A percentile compares a stretch with the other conserved stretches of the same genome.
Evolutionary conservation across 2,888 invertebrate species (phyloP).

Genomic region (Protophormia terraenovae): DNA sequence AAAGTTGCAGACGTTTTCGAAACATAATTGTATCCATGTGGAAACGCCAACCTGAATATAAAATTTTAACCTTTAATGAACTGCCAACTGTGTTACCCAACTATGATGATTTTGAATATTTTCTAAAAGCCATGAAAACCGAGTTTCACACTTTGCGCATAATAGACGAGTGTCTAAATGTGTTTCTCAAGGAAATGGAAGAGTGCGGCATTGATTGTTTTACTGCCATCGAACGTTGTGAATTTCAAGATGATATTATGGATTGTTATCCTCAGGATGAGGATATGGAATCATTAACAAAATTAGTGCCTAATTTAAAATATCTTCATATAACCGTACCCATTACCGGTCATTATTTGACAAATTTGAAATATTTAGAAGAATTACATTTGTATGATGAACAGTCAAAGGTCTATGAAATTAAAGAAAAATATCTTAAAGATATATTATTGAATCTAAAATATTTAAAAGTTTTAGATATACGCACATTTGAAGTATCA

Average conservation of each 20-base stretch:
- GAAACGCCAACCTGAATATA: constrained; percentile 72
- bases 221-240: constrained; percentile 72
- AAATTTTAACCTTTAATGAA: constrained; percentile 72
- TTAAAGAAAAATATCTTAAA: constrained; percentile 73
- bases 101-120: constrained; percentile 72
- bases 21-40: constrained; percentile 71
- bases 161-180: constrained; percentile 72
- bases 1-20: constrained; percentile 73
- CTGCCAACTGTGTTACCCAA: constrained; percentile 73
- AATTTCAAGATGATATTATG: constrained; percentile 68
- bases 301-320: constrained; percentile 74
- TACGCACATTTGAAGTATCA: constrained; percentile 74
- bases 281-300: constrained; percentile 69
- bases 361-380: constrained; percentile 72
- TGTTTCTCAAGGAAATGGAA: constrained; percentile 73
- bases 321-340: constrained; percentile 73
- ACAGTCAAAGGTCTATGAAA: constrained; percentile 74
- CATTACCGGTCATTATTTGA: constrained; percentile 73
- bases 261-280: constrained; percentile 74
- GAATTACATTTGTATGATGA: constrained; percentile 75
- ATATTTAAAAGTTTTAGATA: constrained; percentile 74
- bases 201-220: constrained; percentile 69
- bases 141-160: constrained; percentile 71
- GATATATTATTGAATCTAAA: constrained; percentile 72
- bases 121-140: constrained; percentile 71